Base-by-base conservation (phyloP, 2,797 vertebrate genomes). In the Enteromius treurensis region DNA sequence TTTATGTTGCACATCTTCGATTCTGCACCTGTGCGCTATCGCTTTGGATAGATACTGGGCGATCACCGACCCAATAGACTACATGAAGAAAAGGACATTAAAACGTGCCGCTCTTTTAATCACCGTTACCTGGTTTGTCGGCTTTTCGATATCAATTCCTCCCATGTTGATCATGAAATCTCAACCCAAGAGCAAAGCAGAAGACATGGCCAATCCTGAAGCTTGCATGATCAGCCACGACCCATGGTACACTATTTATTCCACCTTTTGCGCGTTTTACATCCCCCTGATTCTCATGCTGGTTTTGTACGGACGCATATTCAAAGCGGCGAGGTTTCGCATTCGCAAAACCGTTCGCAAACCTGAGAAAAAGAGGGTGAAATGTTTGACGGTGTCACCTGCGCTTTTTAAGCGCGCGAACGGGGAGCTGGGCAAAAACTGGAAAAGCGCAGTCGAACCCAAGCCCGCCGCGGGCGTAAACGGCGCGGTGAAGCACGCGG, bases 1-100 rank as follows among this genome's bases (percentile, higher is more conserved):
- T 78, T 93, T 96, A 0, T 99, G 98, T 87, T 99, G 98, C 91
- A 99, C 97, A 0, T 99, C 97, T 17, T 99, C 98, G 84, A 99
- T 99, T 91, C 87, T 99, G 90, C 98, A 99, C 87, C 96, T 99
- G 86, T 96, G 97, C 8, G 98, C 96, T 45, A 99, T 99, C 37
- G 98, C 98, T 14, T 89, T 99, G 95, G 97, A 99, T 92, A 91
- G 97, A n/a, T 98, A 98, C 91, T 95, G 97, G 91, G 98, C 98
- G 0, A 99, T 99, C 86, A 99, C 97, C 0, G 95, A 98, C 83
- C 97, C 98, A 0, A 96, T 99, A 76, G 97, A 98, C 68, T 99
- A 99, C 1, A 95, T 98, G 92, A 95, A 95, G 88, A 98, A 98
- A 91, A 94, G 97, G 91, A 99, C 97, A 1, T 95, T 97, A 67